Conservation (phyloP, 1,140 invertebrate genomes). For the Trichomalopsis sarcophagae region DNA sequence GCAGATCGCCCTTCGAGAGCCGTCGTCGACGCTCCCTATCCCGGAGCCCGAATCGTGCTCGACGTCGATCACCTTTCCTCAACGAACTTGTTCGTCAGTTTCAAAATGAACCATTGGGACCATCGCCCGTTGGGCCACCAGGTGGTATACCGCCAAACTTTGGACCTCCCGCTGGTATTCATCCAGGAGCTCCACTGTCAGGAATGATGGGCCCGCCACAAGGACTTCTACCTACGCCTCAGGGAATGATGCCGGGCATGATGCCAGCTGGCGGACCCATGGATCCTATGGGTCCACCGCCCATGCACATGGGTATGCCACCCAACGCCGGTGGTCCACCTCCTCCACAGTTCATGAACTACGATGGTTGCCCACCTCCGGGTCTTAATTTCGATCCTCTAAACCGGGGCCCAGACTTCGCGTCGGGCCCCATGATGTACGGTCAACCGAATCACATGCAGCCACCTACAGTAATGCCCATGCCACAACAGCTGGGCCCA, state of each 20-base stretch:
- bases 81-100: constrained; percentile 70
- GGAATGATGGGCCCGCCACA: constrained; percentile 40
- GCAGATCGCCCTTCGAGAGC: constrained; percentile 61
- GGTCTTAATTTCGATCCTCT: constrained; percentile 65
- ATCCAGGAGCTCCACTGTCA: constrained; percentile 48
- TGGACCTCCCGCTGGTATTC: constrained; percentile 40
- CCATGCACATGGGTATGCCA: constrained; percentile 14
- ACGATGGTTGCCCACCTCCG: constrained; percentile 46
- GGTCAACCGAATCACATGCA: constrained; percentile 60
- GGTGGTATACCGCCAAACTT: constrained; percentile 25
- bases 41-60: constrained; percentile 59
- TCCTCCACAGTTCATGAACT: constrained; percentile 24
- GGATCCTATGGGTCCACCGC: background rate
- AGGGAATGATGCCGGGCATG: constrained; percentile 45
- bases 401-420: constrained; percentile 56
- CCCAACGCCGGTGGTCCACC: background rate
- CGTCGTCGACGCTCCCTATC: constrained; percentile 63
- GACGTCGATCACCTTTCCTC: constrained; percentile 71
- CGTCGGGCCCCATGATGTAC: constrained; percentile 63
- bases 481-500: constrained; percentile 11
- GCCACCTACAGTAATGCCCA: background rate
- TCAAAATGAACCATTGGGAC: constrained; percentile 56
- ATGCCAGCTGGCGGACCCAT: constrained; percentile 2
- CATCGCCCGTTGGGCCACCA: background rate
- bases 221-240: constrained; percentile 19